These are phyloP conservation scores for Mallateleia sp. DNA, from an alignment of 2,888 invertebrate species.

Conservation along the genomic window DNA sequence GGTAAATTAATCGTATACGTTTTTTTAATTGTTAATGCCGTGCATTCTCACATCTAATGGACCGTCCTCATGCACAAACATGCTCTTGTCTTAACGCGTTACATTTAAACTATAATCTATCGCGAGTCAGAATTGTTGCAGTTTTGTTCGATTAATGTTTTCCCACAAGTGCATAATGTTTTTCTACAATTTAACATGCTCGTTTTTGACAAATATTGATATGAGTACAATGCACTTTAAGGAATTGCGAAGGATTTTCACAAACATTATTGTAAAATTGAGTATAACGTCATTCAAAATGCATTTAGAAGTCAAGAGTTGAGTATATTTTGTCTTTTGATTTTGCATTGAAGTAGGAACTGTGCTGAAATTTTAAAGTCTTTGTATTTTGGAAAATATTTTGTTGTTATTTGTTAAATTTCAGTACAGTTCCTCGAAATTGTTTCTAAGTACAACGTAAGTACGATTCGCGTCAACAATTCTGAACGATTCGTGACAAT, in stretches of 20 bases:
- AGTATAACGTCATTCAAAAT: not conserved
- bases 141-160: not conserved
- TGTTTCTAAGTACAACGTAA: constrained; percentile 41
- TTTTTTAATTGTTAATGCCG: constrained; percentile 47
- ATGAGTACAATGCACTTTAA: not conserved
- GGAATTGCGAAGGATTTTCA: not conserved
- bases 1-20: too few relatives aligned
- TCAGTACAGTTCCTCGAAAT: constrained; percentile 8
- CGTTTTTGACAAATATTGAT: too few relatives aligned
- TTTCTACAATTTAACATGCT: too few relatives aligned
- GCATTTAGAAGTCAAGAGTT: not conserved
- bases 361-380: not conserved
- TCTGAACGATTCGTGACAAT: constrained; percentile 38
- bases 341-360: not conserved
- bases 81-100: constrained; percentile 48
- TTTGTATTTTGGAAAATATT: not conserved
- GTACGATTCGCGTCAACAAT: constrained; percentile 48
- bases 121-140: constrained; percentile 25
- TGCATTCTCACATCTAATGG: constrained; percentile 36
- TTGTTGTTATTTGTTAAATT: not conserved
- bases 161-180: not conserved
- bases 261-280: not conserved
- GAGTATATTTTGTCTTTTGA: not conserved
- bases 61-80: constrained; percentile 52
- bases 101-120: constrained; percentile 25